Percentiles rank a stretch among this genome's conserved stretches.
Evolutionary conservation across 2,113 vertebrate genomes (phyloP).

Genomic region (Monopterus albus): DNA sequence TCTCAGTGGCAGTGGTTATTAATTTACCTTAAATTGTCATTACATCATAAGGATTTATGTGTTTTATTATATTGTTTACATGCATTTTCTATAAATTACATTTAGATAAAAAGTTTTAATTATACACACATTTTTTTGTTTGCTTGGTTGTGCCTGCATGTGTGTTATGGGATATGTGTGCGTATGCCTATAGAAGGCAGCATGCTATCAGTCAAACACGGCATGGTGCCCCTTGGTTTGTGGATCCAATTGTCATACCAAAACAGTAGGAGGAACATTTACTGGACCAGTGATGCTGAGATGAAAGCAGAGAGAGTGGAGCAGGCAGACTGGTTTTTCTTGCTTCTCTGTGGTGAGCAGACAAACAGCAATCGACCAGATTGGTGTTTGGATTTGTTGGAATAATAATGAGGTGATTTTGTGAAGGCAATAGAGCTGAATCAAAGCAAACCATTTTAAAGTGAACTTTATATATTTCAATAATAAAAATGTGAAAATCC

Average conservation of each 20-base stretch:
- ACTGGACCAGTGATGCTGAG: conserved; percentile 41
- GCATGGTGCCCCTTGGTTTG: conserved; percentile 26
- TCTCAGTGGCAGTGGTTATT: too few species aligned
- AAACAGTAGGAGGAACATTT: conserved; percentile 54
- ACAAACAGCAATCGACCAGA: conserved; percentile 33
- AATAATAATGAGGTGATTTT: conserved; percentile 27
- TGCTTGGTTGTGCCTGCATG: background rate
- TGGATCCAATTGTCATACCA: conserved; percentile 45
- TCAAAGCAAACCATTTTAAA: conserved; percentile 1
- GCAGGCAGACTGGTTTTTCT: conserved; percentile 21
- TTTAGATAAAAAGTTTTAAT: too few species aligned
- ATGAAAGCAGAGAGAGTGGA: conserved; percentile 41
- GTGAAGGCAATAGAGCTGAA: conserved; percentile 7
- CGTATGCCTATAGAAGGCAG: conserved; percentile 14
- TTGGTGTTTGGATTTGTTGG: conserved; percentile 39
- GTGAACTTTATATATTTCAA: background rate
- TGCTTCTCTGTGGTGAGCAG: conserved; percentile 27
- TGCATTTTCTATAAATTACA: background rate
- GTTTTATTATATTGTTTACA: background rate
- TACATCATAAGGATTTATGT: background rate
- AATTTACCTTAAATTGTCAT: too few species aligned
- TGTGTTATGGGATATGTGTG: conserved; percentile 10
- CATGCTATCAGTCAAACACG: background rate
- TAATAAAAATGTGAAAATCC: too few species aligned
- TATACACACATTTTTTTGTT: too few species aligned